Evolutionary conservation across 2,888 invertebrate species (phyloP).

Genomic region (Leptopilina drosophilae): DNA sequence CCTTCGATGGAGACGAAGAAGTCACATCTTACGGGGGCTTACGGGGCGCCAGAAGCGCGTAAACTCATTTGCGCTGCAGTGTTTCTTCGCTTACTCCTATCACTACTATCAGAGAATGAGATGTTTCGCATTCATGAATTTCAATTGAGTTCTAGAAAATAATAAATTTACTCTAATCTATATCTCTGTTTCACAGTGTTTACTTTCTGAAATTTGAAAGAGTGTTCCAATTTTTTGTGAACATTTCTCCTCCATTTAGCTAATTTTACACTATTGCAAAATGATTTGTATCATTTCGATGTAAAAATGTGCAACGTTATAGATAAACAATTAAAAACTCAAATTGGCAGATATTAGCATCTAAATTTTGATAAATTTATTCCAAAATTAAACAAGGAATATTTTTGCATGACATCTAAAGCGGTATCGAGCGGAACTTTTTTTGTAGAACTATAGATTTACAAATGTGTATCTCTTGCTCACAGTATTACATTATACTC

Average conservation of each 20-base stretch:
- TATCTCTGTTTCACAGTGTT: slow-evolving; percentile 1
- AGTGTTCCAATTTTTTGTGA: slow-evolving; percentile 8
- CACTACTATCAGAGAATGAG: slow-evolving; percentile 25
- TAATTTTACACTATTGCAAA: slow-evolving; percentile 5
- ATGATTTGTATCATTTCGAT: background rate
- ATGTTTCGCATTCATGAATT: slow-evolving; percentile 3
- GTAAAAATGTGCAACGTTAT: background rate
- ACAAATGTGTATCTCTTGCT: background rate
- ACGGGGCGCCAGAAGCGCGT: slow-evolving; percentile 39
- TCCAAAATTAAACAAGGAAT: background rate
- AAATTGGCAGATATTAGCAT: slow-evolving; percentile 8
- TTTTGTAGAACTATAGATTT: background rate
- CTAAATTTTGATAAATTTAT: background rate
- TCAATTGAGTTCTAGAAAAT: slow-evolving; percentile 8
- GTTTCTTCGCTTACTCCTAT: slow-evolving; percentile 44
- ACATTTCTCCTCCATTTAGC: background rate
- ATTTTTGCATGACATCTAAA: slow-evolving; percentile 3
- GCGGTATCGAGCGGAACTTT: slow-evolving; percentile 3
- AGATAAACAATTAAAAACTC: background rate
- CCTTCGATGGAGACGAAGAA: slow-evolving; percentile 30
- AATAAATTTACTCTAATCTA: background rate
- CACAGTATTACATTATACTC: background rate
- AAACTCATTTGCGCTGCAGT: slow-evolving; percentile 46
- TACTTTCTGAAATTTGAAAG: slow-evolving; percentile 3
- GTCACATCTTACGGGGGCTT: slow-evolving; percentile 42